Conservation (phyloP, 1,140 invertebrate genomes). For the Radopholus similis region DNA sequence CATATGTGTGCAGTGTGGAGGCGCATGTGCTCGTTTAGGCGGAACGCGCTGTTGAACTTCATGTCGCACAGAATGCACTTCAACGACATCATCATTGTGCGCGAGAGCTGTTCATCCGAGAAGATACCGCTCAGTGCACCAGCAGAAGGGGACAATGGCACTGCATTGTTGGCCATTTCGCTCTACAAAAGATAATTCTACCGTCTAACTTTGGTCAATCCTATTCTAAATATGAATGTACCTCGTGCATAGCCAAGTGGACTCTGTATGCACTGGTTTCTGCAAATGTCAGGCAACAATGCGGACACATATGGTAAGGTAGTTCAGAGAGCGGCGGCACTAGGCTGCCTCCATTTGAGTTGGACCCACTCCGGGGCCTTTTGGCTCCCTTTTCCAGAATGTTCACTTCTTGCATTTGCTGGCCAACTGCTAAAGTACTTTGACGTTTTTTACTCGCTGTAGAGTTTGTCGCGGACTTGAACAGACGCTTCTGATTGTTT, state of each 20-base stretch:
- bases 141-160: neutral
- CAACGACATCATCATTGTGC: neutral
- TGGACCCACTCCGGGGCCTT: neutral
- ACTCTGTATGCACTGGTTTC: conserved; percentile 29
- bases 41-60: conserved; percentile 32
- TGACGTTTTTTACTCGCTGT: neutral
- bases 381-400: neutral
- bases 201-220: conserved; percentile 2
- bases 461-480: neutral
- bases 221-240: neutral
- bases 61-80: conserved; percentile 42
- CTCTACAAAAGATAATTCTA: conserved; percentile 1
- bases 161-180: neutral
- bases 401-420: neutral
- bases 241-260: conserved; percentile 34
- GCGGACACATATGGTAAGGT: conserved; percentile 46
- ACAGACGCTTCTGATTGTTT: neutral
- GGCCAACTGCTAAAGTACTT: no score
- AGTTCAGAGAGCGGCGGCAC: conserved; percentile 11
- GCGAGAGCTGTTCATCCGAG: conserved; percentile 3
- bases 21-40: conserved; percentile 33
- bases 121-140: neutral
- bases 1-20: conserved; percentile 36
- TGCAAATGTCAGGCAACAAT: conserved; percentile 48
- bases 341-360: neutral